These are phyloP conservation scores for Caenorhabditis remanei DNA, from an alignment of 1,140 invertebrate genomes.

Conservation along the genomic window DNA sequence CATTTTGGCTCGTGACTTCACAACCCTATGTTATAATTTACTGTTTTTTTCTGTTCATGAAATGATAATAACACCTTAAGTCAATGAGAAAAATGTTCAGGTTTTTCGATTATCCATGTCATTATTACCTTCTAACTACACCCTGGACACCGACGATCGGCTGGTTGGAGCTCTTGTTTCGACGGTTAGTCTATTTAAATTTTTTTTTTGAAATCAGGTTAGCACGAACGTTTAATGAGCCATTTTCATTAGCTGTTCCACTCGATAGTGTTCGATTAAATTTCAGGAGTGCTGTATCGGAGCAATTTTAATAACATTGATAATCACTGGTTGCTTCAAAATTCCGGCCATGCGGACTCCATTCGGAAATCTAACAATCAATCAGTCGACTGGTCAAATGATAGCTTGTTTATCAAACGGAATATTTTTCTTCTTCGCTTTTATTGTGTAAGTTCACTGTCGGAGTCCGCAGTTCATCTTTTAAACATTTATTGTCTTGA, in stretches of 20 bases:
- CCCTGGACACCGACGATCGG: not conserved
- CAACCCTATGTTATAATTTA: not conserved
- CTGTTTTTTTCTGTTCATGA: too few relatives aligned
- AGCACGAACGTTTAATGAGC: too few relatives aligned
- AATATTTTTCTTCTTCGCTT: not conserved
- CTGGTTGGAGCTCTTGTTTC: not conserved
- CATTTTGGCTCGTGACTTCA: too few relatives aligned
- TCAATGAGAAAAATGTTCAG: not conserved
- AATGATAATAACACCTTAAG: too few relatives aligned
- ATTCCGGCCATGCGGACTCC: not conserved
- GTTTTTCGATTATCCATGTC: not conserved
- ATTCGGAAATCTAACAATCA: not conserved
- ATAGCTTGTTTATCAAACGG: not conserved
- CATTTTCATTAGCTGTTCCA: too few relatives aligned
- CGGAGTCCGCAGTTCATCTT: too few relatives aligned
- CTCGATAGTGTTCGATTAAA: too few relatives aligned
- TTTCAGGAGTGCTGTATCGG: not conserved
- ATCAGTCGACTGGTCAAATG: not conserved
- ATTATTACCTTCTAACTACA: not conserved
- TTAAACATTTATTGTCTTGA: too few relatives aligned
- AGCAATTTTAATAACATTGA: not conserved
- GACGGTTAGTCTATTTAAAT: not conserved
- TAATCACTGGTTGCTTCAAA: slow-evolving; percentile 3
- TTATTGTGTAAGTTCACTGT: not conserved
- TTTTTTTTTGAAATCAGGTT: too few relatives aligned